Percentiles rank a stretch among this genome's conserved stretches.
Evolutionary conservation across 2,113 vertebrate genomes (phyloP).

Genomic region (Camelus bactrianus): DNA sequence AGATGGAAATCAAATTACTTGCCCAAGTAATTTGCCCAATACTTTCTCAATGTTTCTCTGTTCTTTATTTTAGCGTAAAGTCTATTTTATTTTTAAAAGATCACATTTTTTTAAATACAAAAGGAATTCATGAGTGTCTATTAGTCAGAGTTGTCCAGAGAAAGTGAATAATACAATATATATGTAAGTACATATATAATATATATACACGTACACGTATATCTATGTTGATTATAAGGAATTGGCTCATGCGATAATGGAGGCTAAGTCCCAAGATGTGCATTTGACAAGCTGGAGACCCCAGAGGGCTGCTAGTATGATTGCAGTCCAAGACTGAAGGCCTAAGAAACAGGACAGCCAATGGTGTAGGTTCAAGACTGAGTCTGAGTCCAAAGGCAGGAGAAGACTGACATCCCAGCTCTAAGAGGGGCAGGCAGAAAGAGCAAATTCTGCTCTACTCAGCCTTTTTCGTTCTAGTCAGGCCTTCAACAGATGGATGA

Average conservation of each 20-base stretch:
- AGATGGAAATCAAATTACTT: conserved; percentile 14
- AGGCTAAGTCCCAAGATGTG: not conserved
- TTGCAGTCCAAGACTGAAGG: not conserved
- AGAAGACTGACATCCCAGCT: not conserved
- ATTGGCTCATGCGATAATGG: not conserved
- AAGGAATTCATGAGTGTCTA: not conserved
- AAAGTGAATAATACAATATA: not conserved
- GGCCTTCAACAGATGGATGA: not conserved
- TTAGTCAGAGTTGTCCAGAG: not conserved
- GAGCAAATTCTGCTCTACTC: not conserved
- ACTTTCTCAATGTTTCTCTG: not conserved
- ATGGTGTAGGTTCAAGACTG: not conserved
- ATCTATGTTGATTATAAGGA: not conserved
- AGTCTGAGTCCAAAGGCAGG: not conserved
- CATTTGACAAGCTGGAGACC: not conserved
- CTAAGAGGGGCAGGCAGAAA: not conserved
- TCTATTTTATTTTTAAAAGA: not conserved
- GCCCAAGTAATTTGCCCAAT: not conserved
- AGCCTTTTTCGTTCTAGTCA: not conserved
- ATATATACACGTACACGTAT: not conserved
- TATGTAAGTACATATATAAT: not conserved
- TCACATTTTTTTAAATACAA: not conserved
- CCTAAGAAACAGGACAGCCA: not conserved
- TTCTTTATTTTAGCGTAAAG: not conserved
- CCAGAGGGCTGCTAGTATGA: not conserved